phyloP scores from a whole-genome alignment of 2,888 invertebrate species.

The Nipponacmea schrenckii region DNA sequence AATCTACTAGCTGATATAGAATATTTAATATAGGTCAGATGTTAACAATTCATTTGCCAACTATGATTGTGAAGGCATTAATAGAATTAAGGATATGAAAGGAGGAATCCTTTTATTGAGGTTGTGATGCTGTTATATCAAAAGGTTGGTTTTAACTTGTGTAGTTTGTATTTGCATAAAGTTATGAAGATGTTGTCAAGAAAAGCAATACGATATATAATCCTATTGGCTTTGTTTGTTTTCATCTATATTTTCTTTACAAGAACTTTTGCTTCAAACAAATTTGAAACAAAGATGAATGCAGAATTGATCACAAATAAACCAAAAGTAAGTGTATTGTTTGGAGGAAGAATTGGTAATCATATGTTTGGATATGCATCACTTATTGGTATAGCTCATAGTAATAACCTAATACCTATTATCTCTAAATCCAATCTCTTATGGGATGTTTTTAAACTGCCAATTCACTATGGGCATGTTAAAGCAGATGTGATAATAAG shows the following conservation, averaged over 20 bases:
- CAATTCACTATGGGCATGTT: conserved; percentile 29
- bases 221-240: conserved; percentile 9
- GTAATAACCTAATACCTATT: conserved; percentile 51
- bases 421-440: conserved; percentile 36
- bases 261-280: conserved; percentile 50
- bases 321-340: conserved; percentile 34
- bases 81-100: no score
- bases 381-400: conserved; percentile 44
- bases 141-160: no score
- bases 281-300: conserved; percentile 27
- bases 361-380: conserved; percentile 56
- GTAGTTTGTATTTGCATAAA: no score
- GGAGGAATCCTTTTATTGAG: no score
- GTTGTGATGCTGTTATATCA: no score
- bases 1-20: no score
- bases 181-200: no score
- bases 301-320: neutral
- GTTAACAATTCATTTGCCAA: no score
- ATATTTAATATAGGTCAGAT: no score
- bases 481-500: conserved; percentile 19
- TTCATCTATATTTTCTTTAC: conserved; percentile 28
- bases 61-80: no score
- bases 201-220: no score
- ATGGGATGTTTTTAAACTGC: conserved; percentile 41
- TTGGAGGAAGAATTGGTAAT: conserved; percentile 52